phyloP scores from a whole-genome alignment of 35 echinoderm and acorn worm genomes.

The Nesometra sesokonis region DNA sequence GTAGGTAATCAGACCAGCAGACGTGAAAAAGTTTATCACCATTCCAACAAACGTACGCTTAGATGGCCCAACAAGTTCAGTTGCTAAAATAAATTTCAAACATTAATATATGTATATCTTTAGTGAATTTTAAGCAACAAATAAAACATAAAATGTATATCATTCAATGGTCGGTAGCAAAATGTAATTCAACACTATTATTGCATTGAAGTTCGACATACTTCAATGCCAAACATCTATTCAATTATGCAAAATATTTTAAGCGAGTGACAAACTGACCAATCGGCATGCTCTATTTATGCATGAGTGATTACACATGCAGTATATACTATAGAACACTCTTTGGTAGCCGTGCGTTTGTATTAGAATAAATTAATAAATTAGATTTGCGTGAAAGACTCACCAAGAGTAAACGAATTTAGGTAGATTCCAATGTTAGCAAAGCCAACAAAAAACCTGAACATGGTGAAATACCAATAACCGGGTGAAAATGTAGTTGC shows the following conservation, averaged over 20 bases:
- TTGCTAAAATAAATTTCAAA: conserved; percentile 12
- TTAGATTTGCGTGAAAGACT: background rate
- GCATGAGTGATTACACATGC: too few species aligned
- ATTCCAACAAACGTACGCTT: conserved; percentile 26
- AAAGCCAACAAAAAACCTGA: conserved; percentile 14
- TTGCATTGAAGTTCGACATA: too few species aligned
- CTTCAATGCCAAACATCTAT: too few species aligned
- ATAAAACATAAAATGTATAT: too few species aligned
- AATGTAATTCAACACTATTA: background rate
- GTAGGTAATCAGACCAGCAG: conserved; percentile 12
- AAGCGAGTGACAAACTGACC: too few species aligned
- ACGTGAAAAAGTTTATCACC: conserved; percentile 19
- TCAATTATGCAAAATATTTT: too few species aligned
- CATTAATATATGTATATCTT: background rate
- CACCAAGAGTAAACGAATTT: conserved; percentile 17
- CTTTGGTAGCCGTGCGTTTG: too few species aligned
- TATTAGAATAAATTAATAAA: too few species aligned
- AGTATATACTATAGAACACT: too few species aligned
- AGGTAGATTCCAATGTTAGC: conserved; percentile 14
- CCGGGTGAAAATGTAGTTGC: conserved; percentile 3
- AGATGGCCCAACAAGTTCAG: conserved; percentile 31
- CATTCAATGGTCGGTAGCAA: too few species aligned
- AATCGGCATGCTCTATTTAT: too few species aligned
- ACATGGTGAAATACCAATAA: conserved; percentile 14
- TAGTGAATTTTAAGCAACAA: too few species aligned